phyloP scores from a whole-genome alignment of 2,113 vertebrate genomes.

The Triplophysa dalaica region DNA sequence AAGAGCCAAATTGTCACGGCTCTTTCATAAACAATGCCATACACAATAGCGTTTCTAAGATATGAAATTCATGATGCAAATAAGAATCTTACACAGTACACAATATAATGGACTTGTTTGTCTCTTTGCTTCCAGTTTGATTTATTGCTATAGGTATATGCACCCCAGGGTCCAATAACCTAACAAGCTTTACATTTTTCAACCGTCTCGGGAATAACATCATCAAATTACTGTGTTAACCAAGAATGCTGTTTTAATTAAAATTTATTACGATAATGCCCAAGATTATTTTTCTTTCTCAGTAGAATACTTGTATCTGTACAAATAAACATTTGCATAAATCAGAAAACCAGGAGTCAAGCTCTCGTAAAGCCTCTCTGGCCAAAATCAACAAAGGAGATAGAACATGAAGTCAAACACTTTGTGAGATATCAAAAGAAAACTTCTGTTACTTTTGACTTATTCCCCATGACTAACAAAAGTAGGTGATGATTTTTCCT shows the following conservation, averaged over 20 bases:
- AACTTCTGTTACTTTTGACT: background rate
- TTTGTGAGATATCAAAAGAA: background rate
- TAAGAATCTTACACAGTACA: background rate
- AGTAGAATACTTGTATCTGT: slow-evolving; percentile 17
- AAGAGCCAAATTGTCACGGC: background rate
- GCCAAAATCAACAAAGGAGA: background rate
- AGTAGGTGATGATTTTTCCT: background rate
- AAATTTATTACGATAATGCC: background rate
- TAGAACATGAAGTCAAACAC: background rate
- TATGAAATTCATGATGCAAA: background rate
- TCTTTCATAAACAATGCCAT: background rate
- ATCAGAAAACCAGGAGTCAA: background rate
- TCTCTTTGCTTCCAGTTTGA: background rate
- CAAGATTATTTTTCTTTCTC: background rate
- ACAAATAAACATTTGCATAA: slow-evolving; percentile 14
- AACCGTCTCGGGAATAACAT: background rate
- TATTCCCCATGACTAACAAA: background rate
- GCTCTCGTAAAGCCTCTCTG: background rate
- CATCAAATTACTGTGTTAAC: slow-evolving; percentile 10
- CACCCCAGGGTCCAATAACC: background rate
- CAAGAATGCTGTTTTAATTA: background rate
- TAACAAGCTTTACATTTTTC: background rate
- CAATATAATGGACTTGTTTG: slow-evolving; percentile 14
- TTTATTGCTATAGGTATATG: background rate
- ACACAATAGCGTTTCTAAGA: background rate